Evolutionary conservation across 1,140 invertebrate species (phyloP), one percentile per base, ranked within the genome.

Genomic region (Octopus bimaculoides): DNA sequence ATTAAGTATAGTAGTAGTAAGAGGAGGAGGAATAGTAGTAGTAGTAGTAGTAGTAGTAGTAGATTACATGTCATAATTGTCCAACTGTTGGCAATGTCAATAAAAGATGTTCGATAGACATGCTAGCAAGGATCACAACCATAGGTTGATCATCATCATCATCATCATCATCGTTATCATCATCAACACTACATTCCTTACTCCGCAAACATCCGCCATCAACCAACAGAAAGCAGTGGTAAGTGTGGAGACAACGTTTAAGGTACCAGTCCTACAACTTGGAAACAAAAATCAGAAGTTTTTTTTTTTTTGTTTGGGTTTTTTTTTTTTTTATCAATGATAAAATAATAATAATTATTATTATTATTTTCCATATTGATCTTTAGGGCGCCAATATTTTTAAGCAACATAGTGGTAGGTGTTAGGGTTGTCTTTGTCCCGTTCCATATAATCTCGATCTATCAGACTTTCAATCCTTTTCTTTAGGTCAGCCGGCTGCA

Each of bases 371-470:
- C 8, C 26, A 5, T 71, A 5, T 17, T 9, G 17, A 5, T 12
- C 6, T 12, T 9, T 71, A 5, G 17, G 5, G 5, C 7, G 6
- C 14, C 14, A n/a, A n/a, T 5, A 10, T 71, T 69, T 69, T 84
- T 82, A 99, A 85, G 98, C 97, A 88, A 99, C 97, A 90, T 99
- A 99, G 91, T 98, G 97, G 91, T 99, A 99, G 89, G 97, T 95
- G 91, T 98, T 98, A 80, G 96, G 93, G 92, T 98, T 98, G 89
- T 99, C 97, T 91, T 98, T 98, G 90, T 99, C 98, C 79, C 98
- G 92, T 89, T 98, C 96, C 96, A 99, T 98, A 89, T 99, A 99
- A 90, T 99, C 98, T 87, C 98, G 92, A 89, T 99, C 98, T 87
- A 99, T 99, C 17, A 99, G 92, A 61, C 96, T 98, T 90, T 99